These are phyloP conservation scores for Brachyistius frenatus DNA, from an alignment of 2,113 vertebrate genomes.

Conservation along the genomic window DNA sequence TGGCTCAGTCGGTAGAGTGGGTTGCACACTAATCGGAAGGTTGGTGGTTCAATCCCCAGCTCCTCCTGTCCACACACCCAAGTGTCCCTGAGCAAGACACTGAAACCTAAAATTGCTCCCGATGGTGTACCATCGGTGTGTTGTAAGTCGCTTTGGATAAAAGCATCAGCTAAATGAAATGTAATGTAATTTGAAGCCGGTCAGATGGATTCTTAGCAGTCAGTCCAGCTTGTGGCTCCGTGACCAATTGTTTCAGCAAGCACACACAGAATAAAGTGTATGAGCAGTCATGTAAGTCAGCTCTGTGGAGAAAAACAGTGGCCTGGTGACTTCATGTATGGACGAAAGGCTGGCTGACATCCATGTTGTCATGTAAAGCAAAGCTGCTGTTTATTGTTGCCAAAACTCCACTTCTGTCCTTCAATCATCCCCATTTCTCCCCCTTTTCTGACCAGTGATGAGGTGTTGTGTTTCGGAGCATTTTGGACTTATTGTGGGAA, in stretches of 20 bases:
- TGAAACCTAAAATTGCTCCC: no score
- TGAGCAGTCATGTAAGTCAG: slow-evolving; percentile 7
- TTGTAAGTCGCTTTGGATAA: no score
- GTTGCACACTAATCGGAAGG: no score
- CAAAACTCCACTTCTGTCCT: background rate
- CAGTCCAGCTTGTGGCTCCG: slow-evolving; percentile 7
- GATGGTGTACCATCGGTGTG: no score
- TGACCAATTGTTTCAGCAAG: slow-evolving; percentile 17
- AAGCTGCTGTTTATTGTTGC: slow-evolving; percentile 39
- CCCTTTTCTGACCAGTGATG: slow-evolving; percentile 39
- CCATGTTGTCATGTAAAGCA: slow-evolving; percentile 44
- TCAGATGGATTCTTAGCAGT: slow-evolving; percentile 13
- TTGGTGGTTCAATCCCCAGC: no score
- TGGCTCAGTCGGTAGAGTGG: no score
- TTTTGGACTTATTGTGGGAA: slow-evolving; percentile 68
- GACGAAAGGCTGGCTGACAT: slow-evolving; percentile 26
- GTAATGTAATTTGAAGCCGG: background rate
- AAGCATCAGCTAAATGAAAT: no score
- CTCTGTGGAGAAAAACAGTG: slow-evolving; percentile 10
- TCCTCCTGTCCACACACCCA: no score
- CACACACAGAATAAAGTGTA: background rate
- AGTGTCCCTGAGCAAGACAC: no score
- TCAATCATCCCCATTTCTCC: background rate
- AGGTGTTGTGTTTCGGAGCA: slow-evolving; percentile 51
- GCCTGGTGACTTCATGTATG: slow-evolving; percentile 25